These are phyloP conservation scores for Torymus tubicola DNA, from an alignment of 2,888 invertebrate species.

Conservation along the genomic window DNA sequence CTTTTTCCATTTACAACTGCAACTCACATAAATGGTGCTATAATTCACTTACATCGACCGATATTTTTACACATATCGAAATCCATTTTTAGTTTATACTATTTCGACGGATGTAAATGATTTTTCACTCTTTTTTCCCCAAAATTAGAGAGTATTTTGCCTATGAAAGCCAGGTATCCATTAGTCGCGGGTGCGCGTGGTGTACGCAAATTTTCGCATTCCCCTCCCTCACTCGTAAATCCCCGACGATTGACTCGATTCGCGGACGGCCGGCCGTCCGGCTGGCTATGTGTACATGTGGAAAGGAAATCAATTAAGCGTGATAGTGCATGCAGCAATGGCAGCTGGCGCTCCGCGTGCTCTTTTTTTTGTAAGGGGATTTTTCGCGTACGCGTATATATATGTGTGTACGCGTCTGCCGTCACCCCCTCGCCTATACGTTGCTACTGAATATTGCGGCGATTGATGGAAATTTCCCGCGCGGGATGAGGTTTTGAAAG, in stretches of 20 bases:
- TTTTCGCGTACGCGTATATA: background rate
- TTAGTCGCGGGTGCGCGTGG: conserved; percentile 11
- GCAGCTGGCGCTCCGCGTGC: background rate
- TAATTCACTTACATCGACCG: background rate
- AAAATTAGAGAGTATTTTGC: background rate
- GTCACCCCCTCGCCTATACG: too few species aligned
- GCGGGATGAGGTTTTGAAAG: conserved; percentile 35
- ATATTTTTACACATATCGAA: background rate
- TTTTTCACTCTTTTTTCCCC: background rate
- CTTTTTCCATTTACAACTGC: background rate
- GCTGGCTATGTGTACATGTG: background rate
- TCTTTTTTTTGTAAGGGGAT: conserved; percentile 29
- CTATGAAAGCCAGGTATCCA: conserved; percentile 18
- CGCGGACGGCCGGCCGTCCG: background rate
- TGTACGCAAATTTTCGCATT: conserved; percentile 23
- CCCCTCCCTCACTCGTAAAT: conserved; percentile 36
- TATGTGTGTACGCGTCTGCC: too few species aligned
- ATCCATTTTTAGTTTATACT: background rate
- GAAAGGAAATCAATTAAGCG: conserved; percentile 57
- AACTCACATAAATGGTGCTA: background rate
- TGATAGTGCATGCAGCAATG: conserved; percentile 8
- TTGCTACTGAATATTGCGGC: conserved; percentile 39
- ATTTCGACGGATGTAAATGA: background rate
- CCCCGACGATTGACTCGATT: conserved; percentile 50
- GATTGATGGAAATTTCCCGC: conserved; percentile 52